Conservation (phyloP, 2,888 invertebrate species). For the Thyatira batis region DNA sequence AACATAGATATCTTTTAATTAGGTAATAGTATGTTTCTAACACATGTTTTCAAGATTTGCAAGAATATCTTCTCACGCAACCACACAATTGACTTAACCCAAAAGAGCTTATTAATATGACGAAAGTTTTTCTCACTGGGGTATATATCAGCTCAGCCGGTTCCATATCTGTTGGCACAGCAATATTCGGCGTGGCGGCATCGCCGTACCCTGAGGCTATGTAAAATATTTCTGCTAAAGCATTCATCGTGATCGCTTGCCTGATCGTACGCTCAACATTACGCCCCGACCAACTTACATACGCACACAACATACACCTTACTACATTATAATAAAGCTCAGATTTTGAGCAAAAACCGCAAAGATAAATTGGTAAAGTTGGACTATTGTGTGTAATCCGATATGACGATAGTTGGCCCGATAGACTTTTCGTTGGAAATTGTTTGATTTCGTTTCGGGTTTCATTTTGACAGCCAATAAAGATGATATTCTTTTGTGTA, state of each 20-base stretch:
- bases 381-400: constrained; percentile 71
- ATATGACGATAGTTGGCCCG: constrained; percentile 68
- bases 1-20: no score
- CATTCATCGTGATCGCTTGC: constrained; percentile 80
- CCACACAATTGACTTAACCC: no score
- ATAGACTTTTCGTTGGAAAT: constrained; percentile 65
- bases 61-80: no score
- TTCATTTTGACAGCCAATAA: constrained; percentile 54
- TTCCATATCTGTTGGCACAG: constrained; percentile 74
- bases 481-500: constrained; percentile 26
- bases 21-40: no score
- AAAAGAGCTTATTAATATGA: no score
- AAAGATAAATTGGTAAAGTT: constrained; percentile 46
- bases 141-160: constrained; percentile 46
- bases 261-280: constrained; percentile 68
- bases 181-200: constrained; percentile 72
- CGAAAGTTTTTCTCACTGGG: constrained; percentile 2
- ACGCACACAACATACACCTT: constrained; percentile 37
- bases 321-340: constrained; percentile 38
- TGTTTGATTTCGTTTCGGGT: constrained; percentile 64
- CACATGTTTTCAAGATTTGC: no score
- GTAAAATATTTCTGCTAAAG: constrained; percentile 82
- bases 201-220: constrained; percentile 71
- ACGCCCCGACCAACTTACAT: constrained; percentile 55
- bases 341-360: constrained; percentile 28